A percentile compares a stretch with the other conserved stretches of the same genome.
phyloP scores from a whole-genome alignment of 2,888 invertebrate genomes.

The Melieria picta region DNA sequence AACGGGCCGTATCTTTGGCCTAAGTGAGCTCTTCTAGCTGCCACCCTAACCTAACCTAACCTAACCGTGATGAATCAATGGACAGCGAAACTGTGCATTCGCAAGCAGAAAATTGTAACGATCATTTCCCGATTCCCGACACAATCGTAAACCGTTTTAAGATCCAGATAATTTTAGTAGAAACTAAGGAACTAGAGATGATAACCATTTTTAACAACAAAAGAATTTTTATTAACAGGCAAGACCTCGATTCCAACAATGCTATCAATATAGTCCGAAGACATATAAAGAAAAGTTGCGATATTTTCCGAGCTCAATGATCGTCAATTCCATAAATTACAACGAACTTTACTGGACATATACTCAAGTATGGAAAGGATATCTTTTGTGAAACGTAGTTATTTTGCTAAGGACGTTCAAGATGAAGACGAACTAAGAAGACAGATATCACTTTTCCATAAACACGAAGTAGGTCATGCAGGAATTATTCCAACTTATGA shows the following conservation, averaged over 20 bases:
- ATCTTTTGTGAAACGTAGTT: slow-evolving; percentile 1
- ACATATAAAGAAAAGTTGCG: slow-evolving; percentile 23
- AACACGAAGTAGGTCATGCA: slow-evolving; percentile 43
- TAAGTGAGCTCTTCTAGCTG: too few relatives aligned
- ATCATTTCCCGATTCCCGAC: slow-evolving; percentile 35
- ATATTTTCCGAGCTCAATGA: slow-evolving; percentile 32
- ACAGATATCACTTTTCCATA: slow-evolving; percentile 39
- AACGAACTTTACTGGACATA: slow-evolving; percentile 26
- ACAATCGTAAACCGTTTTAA: slow-evolving; percentile 33
- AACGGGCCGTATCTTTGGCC: too few relatives aligned
- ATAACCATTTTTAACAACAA: slow-evolving; percentile 25
- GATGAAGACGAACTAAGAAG: slow-evolving; percentile 36
- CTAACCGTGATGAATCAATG: slow-evolving; percentile 14
- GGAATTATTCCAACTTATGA: slow-evolving; percentile 39
- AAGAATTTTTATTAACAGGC: slow-evolving; percentile 27
- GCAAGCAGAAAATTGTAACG: slow-evolving; percentile 27
- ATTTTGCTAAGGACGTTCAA: slow-evolving; percentile 34
- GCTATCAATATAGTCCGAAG: slow-evolving; percentile 25
- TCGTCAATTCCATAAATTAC: slow-evolving; percentile 19
- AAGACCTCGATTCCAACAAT: slow-evolving; percentile 18
- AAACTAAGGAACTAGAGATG: slow-evolving; percentile 20
- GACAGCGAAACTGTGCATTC: slow-evolving; percentile 25
- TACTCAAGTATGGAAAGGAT: slow-evolving; percentile 13
- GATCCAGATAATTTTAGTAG: slow-evolving; percentile 27
- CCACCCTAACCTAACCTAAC: too few relatives aligned